Evolutionary conservation across 2,113 vertebrate species (phyloP), one percentile per base, ranked within the genome.

Genomic region (Tonatia bakeri): DNA sequence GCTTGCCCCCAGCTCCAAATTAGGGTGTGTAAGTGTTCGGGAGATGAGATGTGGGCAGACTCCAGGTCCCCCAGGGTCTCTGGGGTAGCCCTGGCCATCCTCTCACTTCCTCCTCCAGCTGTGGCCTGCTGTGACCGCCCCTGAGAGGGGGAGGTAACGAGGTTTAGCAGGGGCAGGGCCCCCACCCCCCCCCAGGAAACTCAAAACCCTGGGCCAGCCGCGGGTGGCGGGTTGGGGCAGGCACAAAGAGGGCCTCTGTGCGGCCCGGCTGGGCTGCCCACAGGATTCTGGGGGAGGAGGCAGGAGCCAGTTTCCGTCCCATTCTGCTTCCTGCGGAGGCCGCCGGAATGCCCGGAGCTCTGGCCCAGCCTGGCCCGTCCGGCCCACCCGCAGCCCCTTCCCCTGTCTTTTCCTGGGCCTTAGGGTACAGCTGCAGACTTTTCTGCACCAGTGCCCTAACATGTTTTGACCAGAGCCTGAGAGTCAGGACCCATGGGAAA

Each of bases 281-380:
- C 96, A 97, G 97, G 97, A 98, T 98, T 97, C 97, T 98, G 97
- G 97, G 97, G 97, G 97, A 97, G 97, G 97, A 95, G 89, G 95
- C 96, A 96, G 93, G 94, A 97, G 97, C 94, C 69, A 83, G 97
- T 97, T 98, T 98, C 97, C 97, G 94, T 98, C 96, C 96, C 87
- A 14, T 97, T 97, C 91, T 97, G 93, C 96, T 98, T 98, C 97
- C 97, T 98, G 97, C 96, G 96, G 97, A 97, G 96, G 97, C 97
- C 6, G 93, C 97, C 93, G 96, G 97, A 98, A 98, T 98, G 97
- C 97, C 97, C 89, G 95, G 97, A 97, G 97, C 95, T 80, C 91
- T 97, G 90, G 95, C 94, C 96, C 52, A 67, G 95, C 87, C 94
- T 94, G 95, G 91, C 61, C 88, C 0, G 93, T 86, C 96, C 93